phyloP scores from a whole-genome alignment of 2,888 invertebrate genomes.

The Phlogophora meticulosa region DNA sequence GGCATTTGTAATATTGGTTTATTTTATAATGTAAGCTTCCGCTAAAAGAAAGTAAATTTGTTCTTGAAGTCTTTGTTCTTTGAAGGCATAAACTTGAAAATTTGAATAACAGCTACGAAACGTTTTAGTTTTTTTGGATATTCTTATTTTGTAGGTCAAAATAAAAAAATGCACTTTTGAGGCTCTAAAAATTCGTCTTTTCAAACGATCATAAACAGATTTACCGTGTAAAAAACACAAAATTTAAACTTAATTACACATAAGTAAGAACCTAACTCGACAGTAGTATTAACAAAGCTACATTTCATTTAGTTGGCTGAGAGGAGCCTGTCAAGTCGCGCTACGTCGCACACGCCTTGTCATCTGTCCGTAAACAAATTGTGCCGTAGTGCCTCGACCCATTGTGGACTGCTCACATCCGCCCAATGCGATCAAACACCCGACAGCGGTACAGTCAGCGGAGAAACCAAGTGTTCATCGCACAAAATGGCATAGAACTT shows the following conservation, averaged over 20 bases:
- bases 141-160: too few relatives aligned
- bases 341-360: conserved; percentile 48
- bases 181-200: not conserved
- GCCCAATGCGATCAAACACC: conserved; percentile 49
- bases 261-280: conserved; percentile 1
- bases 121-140: too few relatives aligned
- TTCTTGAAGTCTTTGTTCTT: too few relatives aligned
- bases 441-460: conserved; percentile 29
- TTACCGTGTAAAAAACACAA: too few relatives aligned
- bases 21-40: too few relatives aligned
- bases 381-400: conserved; percentile 32
- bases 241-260: conserved; percentile 17
- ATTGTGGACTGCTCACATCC: conserved; percentile 51
- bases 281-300: conserved; percentile 12
- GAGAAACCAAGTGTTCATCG: conserved; percentile 6
- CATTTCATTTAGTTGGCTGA: conserved; percentile 30
- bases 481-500: too few relatives aligned
- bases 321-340: conserved; percentile 56
- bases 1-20: too few relatives aligned
- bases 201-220: not conserved
- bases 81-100: too few relatives aligned
- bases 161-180: too few relatives aligned
- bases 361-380: conserved; percentile 58
- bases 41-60: too few relatives aligned
- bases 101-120: too few relatives aligned